Conservation (phyloP, 1,140 invertebrate species). For the Protaetia brevitarsis region DNA sequence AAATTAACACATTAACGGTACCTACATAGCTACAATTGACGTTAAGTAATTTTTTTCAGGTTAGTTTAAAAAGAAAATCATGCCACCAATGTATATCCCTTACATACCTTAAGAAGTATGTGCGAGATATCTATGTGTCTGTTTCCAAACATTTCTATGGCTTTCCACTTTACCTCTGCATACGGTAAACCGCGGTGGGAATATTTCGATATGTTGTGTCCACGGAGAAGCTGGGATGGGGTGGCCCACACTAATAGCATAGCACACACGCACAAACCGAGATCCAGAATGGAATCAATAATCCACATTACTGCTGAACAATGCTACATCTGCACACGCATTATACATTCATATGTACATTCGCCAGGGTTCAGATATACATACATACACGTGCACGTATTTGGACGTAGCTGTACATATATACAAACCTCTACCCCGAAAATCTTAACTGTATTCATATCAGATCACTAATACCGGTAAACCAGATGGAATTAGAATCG, state of each 20-base stretch:
- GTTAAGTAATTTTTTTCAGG: no score
- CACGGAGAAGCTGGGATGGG: slow-evolving; percentile 25
- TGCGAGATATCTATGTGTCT: no score
- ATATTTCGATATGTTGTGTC: slow-evolving; percentile 4
- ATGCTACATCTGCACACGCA: slow-evolving; percentile 38
- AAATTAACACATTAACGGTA: no score
- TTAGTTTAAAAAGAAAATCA: no score
- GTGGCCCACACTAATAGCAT: slow-evolving; percentile 32
- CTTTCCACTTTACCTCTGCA: no score
- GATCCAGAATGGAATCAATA: slow-evolving; percentile 39
- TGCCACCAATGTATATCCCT: no score
- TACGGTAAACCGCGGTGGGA: slow-evolving; percentile 29
- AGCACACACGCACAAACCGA: slow-evolving; percentile 33
- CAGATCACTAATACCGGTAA: slow-evolving; percentile 20
- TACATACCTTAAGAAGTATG: no score
- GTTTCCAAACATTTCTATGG: no score
- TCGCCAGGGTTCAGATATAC: slow-evolving; percentile 13
- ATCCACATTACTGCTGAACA: slow-evolving; percentile 38
- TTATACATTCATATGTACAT: slow-evolving; percentile 38
- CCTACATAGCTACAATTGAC: no score
- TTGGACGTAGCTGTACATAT: not conserved
- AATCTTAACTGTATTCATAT: slow-evolving; percentile 23
- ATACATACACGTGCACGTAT: not conserved
- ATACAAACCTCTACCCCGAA: slow-evolving; percentile 12
- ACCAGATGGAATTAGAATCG: slow-evolving; percentile 18